phyloP scores from a whole-genome alignment of 2,888 invertebrate genomes.

The Hoplodrina ambigua region DNA sequence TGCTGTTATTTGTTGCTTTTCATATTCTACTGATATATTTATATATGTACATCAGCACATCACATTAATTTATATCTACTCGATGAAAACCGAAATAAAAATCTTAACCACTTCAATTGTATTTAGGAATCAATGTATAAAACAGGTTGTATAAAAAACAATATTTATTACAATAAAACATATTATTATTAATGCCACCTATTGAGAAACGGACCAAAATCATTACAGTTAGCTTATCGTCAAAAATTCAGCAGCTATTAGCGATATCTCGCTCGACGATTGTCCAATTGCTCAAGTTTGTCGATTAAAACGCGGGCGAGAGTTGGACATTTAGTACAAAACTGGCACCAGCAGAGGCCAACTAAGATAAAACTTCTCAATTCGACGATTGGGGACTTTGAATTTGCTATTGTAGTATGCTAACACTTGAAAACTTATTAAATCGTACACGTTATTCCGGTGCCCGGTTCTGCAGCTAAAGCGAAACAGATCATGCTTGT shows the following conservation, averaged over 20 bases:
- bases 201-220: constrained; percentile 56
- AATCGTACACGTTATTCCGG: constrained; percentile 74
- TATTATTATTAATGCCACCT: constrained; percentile 53
- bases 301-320: constrained; percentile 78
- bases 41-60: too few relatives aligned
- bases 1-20: too few relatives aligned
- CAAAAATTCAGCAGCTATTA: constrained; percentile 75
- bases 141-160: constrained; percentile 15
- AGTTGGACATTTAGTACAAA: constrained; percentile 74
- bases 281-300: constrained; percentile 81
- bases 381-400: constrained; percentile 64
- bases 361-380: constrained; percentile 77
- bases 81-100: constrained; percentile 17
- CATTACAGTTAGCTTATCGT: constrained; percentile 70
- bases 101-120: background rate
- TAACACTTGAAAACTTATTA: constrained; percentile 40
- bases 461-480: constrained; percentile 73
- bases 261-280: constrained; percentile 75
- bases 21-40: too few relatives aligned
- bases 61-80: background rate
- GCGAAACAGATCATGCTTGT: constrained; percentile 77
- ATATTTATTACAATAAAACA: constrained; percentile 42
- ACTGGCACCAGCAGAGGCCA: constrained; percentile 69
- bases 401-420: constrained; percentile 32
- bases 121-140: constrained; percentile 31